A percentile compares a stretch with the other conserved stretches of the same genome.
phyloP scores from a whole-genome alignment of 2,888 invertebrate genomes.

The Macrosoma leucophasiata region DNA sequence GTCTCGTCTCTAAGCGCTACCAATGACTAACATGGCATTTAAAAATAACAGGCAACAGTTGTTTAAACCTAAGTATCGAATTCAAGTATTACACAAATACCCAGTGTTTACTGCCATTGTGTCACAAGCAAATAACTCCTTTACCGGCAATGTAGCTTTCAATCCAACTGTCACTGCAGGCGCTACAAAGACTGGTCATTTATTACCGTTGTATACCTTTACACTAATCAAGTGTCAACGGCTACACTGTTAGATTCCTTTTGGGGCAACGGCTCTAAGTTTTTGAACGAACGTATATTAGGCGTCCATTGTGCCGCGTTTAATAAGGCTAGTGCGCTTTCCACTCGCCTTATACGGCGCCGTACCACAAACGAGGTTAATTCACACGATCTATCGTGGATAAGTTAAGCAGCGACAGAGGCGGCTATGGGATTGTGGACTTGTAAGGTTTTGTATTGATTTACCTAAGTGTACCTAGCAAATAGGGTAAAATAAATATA shows the following conservation, averaged over 20 bases:
- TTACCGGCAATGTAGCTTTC: no score
- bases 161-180: slow-evolving; percentile 1
- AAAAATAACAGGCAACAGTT: no score
- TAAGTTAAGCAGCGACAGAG: slow-evolving; percentile 7
- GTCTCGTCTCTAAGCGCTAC: no score
- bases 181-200: no score
- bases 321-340: slow-evolving; percentile 48
- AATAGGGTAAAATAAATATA: not conserved
- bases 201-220: slow-evolving; percentile 12
- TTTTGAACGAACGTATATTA: slow-evolving; percentile 31
- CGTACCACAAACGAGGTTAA: slow-evolving; percentile 43
- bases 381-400: slow-evolving; percentile 39
- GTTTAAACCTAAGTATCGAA: no score
- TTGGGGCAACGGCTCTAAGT: slow-evolving; percentile 18
- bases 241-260: slow-evolving; percentile 21
- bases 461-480: no score
- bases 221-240: slow-evolving; percentile 23
- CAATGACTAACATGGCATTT: no score
- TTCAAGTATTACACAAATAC: no score
- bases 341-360: slow-evolving; percentile 41
- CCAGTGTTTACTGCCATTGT: no score
- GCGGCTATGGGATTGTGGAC: not conserved
- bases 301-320: slow-evolving; percentile 41
- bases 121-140: no score
- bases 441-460: no score